phyloP scores from a whole-genome alignment of 2,113 vertebrate genomes.

The Chionomys nivalis region DNA sequence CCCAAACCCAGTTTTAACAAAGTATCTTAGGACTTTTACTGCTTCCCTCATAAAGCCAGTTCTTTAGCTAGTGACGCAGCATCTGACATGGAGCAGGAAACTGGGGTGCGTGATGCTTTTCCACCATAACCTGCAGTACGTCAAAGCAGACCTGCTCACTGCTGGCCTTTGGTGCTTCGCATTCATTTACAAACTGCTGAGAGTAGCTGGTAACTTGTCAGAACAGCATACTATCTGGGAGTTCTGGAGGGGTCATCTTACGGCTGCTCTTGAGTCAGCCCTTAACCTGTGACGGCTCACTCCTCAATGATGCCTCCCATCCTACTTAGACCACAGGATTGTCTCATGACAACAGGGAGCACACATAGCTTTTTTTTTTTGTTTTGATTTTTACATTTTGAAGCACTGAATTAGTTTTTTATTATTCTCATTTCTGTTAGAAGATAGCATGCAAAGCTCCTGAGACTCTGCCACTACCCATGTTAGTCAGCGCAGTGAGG shows the following conservation, averaged over 20 bases:
- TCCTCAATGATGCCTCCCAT: background rate
- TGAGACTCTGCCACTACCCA: slow-evolving; percentile 29
- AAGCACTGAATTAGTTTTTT: slow-evolving; percentile 54
- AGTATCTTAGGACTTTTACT: slow-evolving; percentile 34
- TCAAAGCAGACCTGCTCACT: background rate
- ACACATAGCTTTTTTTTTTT: background rate
- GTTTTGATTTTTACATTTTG: slow-evolving; percentile 34
- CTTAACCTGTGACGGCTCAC: background rate
- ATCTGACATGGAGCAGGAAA: background rate
- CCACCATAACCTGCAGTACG: background rate
- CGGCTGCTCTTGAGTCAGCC: background rate
- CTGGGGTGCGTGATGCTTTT: background rate
- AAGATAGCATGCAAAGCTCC: slow-evolving; percentile 64
- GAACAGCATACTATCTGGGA: background rate
- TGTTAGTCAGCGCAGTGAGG: slow-evolving; percentile 36
- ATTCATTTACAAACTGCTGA: slow-evolving; percentile 49
- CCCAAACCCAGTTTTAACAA: background rate
- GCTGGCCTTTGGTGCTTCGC: background rate
- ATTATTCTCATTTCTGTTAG: slow-evolving; percentile 68
- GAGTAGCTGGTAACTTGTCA: slow-evolving; percentile 39
- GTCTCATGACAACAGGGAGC: background rate
- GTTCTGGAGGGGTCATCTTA: background rate
- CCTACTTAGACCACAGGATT: background rate
- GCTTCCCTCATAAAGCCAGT: slow-evolving; percentile 28
- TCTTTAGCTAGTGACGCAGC: background rate